phyloP scores from a whole-genome alignment of 1,140 invertebrate species.

The Zaprionus davidi region DNA sequence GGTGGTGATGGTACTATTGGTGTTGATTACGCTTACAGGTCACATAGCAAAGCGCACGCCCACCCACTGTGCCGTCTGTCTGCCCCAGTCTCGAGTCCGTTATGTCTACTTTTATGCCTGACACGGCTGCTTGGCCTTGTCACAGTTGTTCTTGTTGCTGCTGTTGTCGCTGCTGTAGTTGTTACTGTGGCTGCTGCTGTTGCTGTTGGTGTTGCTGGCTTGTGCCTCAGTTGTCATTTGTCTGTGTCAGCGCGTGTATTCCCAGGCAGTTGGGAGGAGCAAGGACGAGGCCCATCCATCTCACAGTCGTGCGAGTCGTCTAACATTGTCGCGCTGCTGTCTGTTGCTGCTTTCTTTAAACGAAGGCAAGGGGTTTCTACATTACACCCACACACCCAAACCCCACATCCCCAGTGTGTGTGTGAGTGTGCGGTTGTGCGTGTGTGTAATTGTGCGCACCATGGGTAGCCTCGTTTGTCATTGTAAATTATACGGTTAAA shows the following conservation, averaged over 20 bases:
- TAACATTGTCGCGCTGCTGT: constrained; percentile 48
- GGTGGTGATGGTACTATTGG: constrained; percentile 8
- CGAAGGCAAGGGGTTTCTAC: constrained; percentile 11
- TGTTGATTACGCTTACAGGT: constrained; percentile 74
- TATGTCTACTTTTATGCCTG: constrained; percentile 49
- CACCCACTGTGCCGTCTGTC: constrained; percentile 22
- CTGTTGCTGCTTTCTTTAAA: constrained; percentile 19
- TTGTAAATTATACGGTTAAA: constrained; percentile 82
- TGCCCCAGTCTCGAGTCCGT: constrained; percentile 33
- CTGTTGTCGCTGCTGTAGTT: constrained; percentile 2
- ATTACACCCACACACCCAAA: constrained; percentile 6
- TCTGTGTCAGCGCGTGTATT: constrained; percentile 63
- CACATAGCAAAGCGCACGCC: constrained; percentile 60
- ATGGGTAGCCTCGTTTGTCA: constrained; percentile 75
- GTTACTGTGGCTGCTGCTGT: constrained; percentile 10
- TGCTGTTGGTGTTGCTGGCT: constrained; percentile 13
- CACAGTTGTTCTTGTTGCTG: constrained; percentile 21
- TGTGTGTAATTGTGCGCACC: constrained; percentile 76
- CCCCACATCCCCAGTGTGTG: constrained; percentile 7
- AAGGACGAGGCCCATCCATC: constrained; percentile 58
- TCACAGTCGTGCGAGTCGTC: constrained; percentile 44
- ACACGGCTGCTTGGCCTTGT: constrained; percentile 53
- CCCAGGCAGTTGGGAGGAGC: constrained; percentile 26
- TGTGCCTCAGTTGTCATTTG: constrained; percentile 71
- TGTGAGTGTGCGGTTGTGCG: constrained; percentile 9